Base-by-base conservation (phyloP, 2,113 vertebrate species). In the Indicator indicator region DNA sequence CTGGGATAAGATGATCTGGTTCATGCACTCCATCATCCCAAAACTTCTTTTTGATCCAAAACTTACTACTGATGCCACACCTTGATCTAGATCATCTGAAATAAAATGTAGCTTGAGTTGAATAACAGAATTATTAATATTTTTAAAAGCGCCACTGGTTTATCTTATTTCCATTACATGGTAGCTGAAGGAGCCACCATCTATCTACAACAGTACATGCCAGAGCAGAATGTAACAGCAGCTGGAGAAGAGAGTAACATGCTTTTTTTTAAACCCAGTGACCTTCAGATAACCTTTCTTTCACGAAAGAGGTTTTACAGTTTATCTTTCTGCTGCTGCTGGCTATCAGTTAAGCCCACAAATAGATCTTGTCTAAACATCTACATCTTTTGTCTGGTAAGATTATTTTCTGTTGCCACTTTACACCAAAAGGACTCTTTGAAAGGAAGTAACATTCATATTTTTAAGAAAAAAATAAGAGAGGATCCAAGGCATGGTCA, bases 231-330 rank as follows among this genome's bases (percentile, higher is more conserved):
- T 69, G n/a, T 1, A 11, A 79, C 32, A 10, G 18, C 1, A 2
- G 42, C 36, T n/a, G 27, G 77, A 56, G 58, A 80, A 59, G 32
- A 65, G 12, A 65, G 48, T 3, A 8, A 69, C 1, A 1, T 67
- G 17, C 12, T 48, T 9, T 36, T 52, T 21, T 71, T 12, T 62
- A 83, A 77, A 83, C 23, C 16, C 59, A 30, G 16, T 0, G 26
- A 86, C 83, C n/a, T 71, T 78, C 68, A 87, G 89, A 95, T 89
- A 95, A 91, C 62, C 78, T 92, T 74, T 78, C 44, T 69, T 74
- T 88, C 48, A 72, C 50, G 26, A 89, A 90, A 83, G 64, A 72
- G 16, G 30, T 70, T 85, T 71, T 85, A 21, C 54, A 78, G 68
- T 89, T 88, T 58, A 9, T 72, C 32, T 44, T 79, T 64, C 50